Evolutionary conservation across 2,797 vertebrate genomes (phyloP), one percentile per base, ranked within the genome.

Genomic region (Onychomys arenicola): DNA sequence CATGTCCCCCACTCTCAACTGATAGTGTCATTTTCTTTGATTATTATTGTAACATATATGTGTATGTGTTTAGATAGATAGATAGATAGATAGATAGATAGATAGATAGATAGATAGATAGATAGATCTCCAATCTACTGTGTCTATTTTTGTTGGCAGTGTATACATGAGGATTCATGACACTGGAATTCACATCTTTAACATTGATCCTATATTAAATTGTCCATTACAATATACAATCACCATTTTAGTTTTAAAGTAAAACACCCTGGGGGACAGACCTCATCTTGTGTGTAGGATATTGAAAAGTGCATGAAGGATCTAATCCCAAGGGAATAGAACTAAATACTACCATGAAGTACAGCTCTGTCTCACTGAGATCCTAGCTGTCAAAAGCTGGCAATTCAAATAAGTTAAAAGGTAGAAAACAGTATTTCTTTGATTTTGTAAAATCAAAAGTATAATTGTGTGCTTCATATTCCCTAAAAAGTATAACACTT

Each of bases 401-500:
- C 7, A 89, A 21, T 2, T 6, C 83, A 52, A 55, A 25, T 89
- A 63, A 2, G n/a, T 89, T 78, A 75, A 89, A 90, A 92, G 17
- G 12, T 77, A 9, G 46, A 59, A 80, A 10, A 65, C 1, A 13
- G 23, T 69, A 91, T 87, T 37, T 5, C 21, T 23, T 12, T 37
- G 16, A 37, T 92, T 95, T 81, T 34, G 9, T 91, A 84, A 94
- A 84, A 80, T 23, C 1, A 82, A 5, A 40, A 2, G 25, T 67
- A 87, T 63, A 69, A 86, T 2, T 78, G 46, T 91, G 13, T 80
- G 37, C 10, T 85, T 88, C 40, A 73, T 52, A 84, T 59, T 85
- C 63, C 83, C 46, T 32, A 80, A 86, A 92, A 86, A 43, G 49
- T 93, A 0, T 46, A 87, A 91, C 75, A 91, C 91, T 84, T 37